Percentiles rank a stretch among this genome's conserved stretches.
Evolutionary conservation across 2,797 vertebrate species (phyloP).

Genomic region (Coregonus ussuriensis): DNA sequence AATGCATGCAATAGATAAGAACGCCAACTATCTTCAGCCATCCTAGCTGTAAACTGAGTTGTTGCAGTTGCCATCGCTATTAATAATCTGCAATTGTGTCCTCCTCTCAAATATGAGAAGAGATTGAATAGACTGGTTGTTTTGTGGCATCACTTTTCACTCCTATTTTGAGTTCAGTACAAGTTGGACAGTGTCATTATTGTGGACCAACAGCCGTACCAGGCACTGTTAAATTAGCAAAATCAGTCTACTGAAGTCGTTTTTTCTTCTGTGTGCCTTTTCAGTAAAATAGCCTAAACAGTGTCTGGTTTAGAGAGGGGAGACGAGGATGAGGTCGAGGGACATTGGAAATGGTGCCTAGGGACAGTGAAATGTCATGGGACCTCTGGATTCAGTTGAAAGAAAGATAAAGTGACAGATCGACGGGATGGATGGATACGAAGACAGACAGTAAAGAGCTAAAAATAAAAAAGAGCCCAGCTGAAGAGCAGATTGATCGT

Average conservation of each 20-base stretch:
- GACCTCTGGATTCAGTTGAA: background rate
- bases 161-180: no score
- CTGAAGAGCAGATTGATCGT: background rate
- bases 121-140: no score
- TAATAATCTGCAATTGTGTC: no score
- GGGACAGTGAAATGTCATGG: background rate
- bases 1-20: no score
- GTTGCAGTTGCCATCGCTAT: no score
- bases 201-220: background rate
- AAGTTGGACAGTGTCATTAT: background rate
- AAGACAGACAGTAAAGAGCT: background rate
- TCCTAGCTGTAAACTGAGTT: no score
- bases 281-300: background rate
- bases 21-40: no score
- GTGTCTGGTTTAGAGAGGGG: background rate
- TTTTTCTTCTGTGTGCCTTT: background rate
- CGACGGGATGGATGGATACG: background rate
- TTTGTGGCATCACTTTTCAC: no score
- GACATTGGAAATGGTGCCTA: conserved; percentile 27
- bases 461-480: background rate
- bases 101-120: no score
- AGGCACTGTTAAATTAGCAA: background rate
- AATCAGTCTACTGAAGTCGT: background rate
- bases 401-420: background rate
- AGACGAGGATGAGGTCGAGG: conserved; percentile 5